These are phyloP conservation scores for Eremophila alpestris DNA, from an alignment of 2,797 vertebrate species.

Conservation along the genomic window DNA sequence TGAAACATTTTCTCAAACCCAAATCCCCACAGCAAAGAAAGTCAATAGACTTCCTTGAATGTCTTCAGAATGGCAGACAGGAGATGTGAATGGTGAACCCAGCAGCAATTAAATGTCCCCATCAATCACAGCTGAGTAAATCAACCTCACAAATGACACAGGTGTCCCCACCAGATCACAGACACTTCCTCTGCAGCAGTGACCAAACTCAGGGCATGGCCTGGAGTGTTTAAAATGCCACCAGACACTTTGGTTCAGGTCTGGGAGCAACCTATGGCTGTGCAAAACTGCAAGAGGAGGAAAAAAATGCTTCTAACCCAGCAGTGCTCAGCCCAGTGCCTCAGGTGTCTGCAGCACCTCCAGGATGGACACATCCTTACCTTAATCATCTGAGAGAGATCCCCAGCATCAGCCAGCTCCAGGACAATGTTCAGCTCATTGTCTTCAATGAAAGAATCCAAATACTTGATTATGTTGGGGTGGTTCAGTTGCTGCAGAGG, in stretches of 20 bases:
- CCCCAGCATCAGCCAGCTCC: constrained; percentile 91
- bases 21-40: constrained; percentile 45
- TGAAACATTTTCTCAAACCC: constrained; percentile 55
- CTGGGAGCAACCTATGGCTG: not conserved
- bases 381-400: constrained; percentile 96
- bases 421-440: constrained; percentile 92
- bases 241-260: not conserved
- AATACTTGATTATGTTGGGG: constrained; percentile 92
- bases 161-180: not conserved
- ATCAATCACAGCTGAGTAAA: not conserved
- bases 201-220: not conserved
- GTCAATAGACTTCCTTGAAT: constrained; percentile 13
- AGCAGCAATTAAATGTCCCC: constrained; percentile 5
- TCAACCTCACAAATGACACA: not conserved
- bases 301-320: not conserved
- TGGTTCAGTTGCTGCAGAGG: constrained; percentile 87
- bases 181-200: not conserved
- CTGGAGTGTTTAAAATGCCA: fast-evolving
- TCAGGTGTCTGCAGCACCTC: fast-evolving
- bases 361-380: constrained; percentile 47
- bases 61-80: constrained; percentile 13
- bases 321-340: not conserved
- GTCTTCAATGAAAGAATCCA: constrained; percentile 93
- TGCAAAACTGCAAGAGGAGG: not conserved
- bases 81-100: not conserved